Percentiles rank a stretch among this genome's conserved stretches.
These are phyloP conservation scores for Polyploca ridens DNA, from an alignment of 2,888 invertebrate species.

Conservation along the genomic window DNA sequence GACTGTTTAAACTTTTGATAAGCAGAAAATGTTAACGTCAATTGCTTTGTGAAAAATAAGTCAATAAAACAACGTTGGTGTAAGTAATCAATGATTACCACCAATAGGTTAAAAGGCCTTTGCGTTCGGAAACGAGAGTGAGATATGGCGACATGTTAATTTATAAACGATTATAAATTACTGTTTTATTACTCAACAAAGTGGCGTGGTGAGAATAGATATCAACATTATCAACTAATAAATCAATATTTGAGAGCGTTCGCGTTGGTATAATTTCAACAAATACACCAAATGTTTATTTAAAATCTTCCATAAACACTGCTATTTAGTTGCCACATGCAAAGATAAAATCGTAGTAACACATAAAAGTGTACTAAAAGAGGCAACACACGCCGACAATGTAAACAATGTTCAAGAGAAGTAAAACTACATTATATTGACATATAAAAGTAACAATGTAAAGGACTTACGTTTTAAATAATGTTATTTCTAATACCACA, in stretches of 20 bases:
- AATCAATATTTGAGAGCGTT: background rate
- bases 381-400: conserved; percentile 22
- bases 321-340: conserved; percentile 1
- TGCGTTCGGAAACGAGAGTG: background rate
- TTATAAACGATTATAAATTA: background rate
- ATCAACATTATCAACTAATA: background rate
- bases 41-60: background rate
- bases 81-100: background rate
- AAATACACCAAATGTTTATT: background rate
- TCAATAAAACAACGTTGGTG: background rate
- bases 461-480: conserved; percentile 3
- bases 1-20: conserved; percentile 32
- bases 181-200: background rate
- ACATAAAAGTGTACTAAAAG: conserved; percentile 28
- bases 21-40: conserved; percentile 8
- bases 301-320: background rate
- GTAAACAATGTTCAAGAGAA: conserved; percentile 27
- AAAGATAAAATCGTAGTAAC: background rate
- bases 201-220: background rate
- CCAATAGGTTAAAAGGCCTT: background rate
- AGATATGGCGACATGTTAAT: background rate
- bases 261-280: background rate
- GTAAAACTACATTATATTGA: conserved; percentile 27
- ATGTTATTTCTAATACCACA: conserved; percentile 6
- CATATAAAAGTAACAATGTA: conserved; percentile 28